These are phyloP conservation scores for Hydrophis major DNA, from an alignment of 2,797 vertebrate genomes.

Conservation along the genomic window DNA sequence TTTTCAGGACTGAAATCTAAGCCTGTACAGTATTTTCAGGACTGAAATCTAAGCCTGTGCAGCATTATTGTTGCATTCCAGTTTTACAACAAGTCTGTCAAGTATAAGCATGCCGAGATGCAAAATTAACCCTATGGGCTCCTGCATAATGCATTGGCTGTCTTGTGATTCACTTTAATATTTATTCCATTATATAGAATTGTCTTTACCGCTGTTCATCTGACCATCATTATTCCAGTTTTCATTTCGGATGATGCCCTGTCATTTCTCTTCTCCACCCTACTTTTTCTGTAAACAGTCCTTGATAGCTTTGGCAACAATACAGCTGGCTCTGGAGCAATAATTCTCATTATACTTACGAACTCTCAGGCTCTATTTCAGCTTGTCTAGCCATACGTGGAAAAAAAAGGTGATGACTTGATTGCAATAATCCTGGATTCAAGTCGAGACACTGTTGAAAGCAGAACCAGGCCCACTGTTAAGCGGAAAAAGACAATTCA, in stretches of 20 bases:
- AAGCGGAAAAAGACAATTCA: background rate
- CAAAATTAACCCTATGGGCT: slow-evolving; percentile 2
- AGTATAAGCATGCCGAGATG: background rate
- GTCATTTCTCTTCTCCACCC: slow-evolving; percentile 16
- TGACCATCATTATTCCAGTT: slow-evolving; percentile 35
- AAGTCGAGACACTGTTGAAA: background rate
- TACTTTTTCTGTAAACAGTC: slow-evolving; percentile 53
- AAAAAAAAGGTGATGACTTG: background rate
- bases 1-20: background rate
- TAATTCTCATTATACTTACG: slow-evolving; percentile 63
- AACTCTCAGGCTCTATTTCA: slow-evolving; percentile 64
- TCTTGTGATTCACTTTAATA: slow-evolving; percentile 37
- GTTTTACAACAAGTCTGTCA: background rate
- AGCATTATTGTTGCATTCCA: background rate
- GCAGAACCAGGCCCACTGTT: background rate
- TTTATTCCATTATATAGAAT: slow-evolving; percentile 47
- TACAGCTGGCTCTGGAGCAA: slow-evolving; percentile 62
- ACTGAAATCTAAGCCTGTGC: background rate
- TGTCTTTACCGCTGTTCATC: slow-evolving; percentile 54
- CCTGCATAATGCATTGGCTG: slow-evolving; percentile 23
- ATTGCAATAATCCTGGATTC: background rate
- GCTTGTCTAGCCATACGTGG: slow-evolving; percentile 58
- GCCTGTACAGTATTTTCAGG: background rate
- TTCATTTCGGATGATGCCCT: slow-evolving; percentile 31
- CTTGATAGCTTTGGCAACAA: slow-evolving; percentile 64